Percentiles rank a stretch among this genome's conserved stretches.
Conservation (phyloP, 2,113 vertebrate genomes). For the Machaerirhynchus nigripectus region DNA sequence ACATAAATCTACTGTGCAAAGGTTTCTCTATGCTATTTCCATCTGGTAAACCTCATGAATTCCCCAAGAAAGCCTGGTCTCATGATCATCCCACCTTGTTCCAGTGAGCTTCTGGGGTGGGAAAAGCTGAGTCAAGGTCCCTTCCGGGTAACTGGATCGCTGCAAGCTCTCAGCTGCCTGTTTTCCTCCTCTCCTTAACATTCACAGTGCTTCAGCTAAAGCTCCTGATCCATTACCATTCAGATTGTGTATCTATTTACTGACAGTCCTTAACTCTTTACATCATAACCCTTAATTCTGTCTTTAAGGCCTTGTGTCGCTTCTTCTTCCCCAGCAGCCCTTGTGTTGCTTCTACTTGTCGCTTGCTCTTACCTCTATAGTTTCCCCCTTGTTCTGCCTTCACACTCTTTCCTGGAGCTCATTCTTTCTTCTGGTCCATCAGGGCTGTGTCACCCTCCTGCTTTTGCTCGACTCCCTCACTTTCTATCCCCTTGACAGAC, state of each 20-base stretch:
- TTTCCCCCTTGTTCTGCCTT: background rate
- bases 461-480: fast-evolving
- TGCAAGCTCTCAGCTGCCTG: background rate
- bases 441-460: background rate
- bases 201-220: background rate
- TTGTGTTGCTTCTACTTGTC: background rate
- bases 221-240: background rate
- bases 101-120: background rate
- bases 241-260: background rate
- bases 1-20: background rate
- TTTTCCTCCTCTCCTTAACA: background rate
- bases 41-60: background rate
- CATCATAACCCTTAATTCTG: background rate
- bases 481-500: background rate
- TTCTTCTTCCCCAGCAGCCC: background rate
- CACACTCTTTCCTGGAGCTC: background rate
- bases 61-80: background rate
- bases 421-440: background rate
- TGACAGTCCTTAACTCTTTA: background rate
- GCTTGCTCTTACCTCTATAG: background rate
- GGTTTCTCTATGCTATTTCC: background rate
- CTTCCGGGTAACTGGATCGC: background rate
- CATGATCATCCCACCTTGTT: background rate
- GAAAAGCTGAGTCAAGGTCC: background rate
- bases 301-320: background rate